phyloP scores from a whole-genome alignment of 2,113 vertebrate species.

The Alaudala cheleensis region DNA sequence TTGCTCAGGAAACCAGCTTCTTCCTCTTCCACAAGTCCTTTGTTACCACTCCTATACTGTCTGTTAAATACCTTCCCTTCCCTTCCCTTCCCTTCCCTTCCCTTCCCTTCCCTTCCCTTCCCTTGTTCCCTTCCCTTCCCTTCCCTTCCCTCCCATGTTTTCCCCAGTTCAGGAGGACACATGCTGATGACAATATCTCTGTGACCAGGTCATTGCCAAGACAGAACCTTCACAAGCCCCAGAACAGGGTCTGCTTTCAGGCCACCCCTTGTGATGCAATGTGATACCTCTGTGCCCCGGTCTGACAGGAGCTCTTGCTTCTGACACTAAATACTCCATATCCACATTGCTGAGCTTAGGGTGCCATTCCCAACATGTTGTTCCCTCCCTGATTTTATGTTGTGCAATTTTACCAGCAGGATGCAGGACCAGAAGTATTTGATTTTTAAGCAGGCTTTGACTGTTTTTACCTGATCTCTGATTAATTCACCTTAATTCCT shows the following conservation, averaged over 20 bases:
- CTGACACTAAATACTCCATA: not conserved
- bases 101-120: too few species aligned
- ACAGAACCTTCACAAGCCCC: not conserved
- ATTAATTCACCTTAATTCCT: not conserved
- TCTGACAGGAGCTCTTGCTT: not conserved
- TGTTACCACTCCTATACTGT: not conserved
- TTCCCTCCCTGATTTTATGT: not conserved
- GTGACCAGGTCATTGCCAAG: not conserved
- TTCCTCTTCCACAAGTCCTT: not conserved
- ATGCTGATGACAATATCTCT: not conserved
- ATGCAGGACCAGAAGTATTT: not conserved
- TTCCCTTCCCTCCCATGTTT: fast-evolving
- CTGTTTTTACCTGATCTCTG: not conserved
- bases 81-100: too few species aligned
- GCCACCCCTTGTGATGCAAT: not conserved
- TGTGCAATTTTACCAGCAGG: not conserved
- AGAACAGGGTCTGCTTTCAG: not conserved
- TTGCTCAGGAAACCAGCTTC: not conserved
- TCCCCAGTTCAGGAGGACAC: not conserved
- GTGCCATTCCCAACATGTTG: not conserved
- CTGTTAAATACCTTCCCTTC: not conserved
- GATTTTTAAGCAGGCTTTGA: not conserved
- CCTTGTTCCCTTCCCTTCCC: fast-evolving
- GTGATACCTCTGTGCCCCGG: not conserved
- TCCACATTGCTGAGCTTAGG: not conserved